Evolutionary conservation across 2,113 vertebrate species (phyloP).

Genomic region (Melanotaenia duboulayi): DNA sequence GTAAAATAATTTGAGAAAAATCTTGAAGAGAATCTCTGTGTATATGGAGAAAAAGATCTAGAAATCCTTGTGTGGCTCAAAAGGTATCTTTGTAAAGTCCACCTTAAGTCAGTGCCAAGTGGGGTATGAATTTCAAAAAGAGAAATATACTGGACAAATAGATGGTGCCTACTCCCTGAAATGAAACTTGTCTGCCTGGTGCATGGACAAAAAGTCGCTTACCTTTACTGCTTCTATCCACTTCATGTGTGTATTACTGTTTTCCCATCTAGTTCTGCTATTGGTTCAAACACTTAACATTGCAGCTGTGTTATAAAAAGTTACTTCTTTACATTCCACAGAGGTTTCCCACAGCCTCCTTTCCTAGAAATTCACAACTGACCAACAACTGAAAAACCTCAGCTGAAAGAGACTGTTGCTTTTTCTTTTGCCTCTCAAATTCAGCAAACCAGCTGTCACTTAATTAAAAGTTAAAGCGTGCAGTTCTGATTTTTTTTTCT

Average conservation of each 20-base stretch:
- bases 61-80: neutral
- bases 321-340: neutral
- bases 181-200: neutral
- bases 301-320: neutral
- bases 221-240: neutral
- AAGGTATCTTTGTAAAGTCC: neutral
- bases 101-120: neutral
- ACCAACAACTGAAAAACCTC: too few species aligned
- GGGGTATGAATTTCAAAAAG: neutral
- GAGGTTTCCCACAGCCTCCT: neutral
- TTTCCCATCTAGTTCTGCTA: neutral
- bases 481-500: too few species aligned
- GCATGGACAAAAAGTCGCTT: neutral
- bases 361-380: too few species aligned
- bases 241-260: neutral
- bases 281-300: neutral
- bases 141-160: neutral
- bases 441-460: neutral
- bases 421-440: neutral
- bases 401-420: neutral
- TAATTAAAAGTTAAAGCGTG: too few species aligned
- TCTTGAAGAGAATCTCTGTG: neutral
- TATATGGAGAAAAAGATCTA: too few species aligned
- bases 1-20: neutral
- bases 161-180: neutral